Evolutionary conservation across 2,113 vertebrate species (phyloP).

Genomic region (Menura novaehollandiae): DNA sequence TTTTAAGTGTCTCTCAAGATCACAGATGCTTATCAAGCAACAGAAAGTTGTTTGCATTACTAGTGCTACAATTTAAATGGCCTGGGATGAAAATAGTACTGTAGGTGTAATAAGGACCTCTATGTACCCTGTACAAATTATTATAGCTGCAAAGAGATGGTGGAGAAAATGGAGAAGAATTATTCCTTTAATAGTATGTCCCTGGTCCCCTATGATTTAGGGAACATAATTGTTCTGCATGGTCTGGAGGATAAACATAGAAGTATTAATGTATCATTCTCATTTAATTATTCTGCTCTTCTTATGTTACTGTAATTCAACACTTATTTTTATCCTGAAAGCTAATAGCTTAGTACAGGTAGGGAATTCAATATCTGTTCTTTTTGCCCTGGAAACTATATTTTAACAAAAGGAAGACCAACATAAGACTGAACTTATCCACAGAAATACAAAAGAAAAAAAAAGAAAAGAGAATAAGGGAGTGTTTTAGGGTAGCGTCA

Average conservation of each 20-base stretch:
- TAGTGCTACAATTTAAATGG: neutral
- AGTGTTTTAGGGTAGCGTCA: neutral
- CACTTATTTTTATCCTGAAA: neutral
- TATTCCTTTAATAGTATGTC: constrained; percentile 43
- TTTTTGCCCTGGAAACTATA: neutral
- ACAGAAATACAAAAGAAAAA: neutral
- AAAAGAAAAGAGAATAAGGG: neutral
- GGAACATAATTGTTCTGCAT: constrained; percentile 20
- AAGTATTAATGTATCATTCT: neutral
- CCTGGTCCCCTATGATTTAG: constrained; percentile 3
- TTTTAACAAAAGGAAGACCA: neutral
- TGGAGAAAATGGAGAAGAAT: neutral
- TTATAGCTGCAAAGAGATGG: neutral
- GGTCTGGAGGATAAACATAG: neutral
- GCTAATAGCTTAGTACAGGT: neutral
- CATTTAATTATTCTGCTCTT: constrained; percentile 28
- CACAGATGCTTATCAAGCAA: neutral
- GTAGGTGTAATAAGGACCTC: constrained; percentile 22
- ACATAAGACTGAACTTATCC: neutral
- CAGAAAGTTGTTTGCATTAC: neutral
- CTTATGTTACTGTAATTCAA: constrained; percentile 1
- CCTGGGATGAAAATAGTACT: neutral
- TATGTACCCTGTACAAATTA: neutral
- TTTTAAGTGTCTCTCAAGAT: neutral
- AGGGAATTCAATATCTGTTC: neutral